Evolutionary conservation across 2,888 invertebrate genomes (phyloP).

Genomic region (Drosophila anomelani): DNA sequence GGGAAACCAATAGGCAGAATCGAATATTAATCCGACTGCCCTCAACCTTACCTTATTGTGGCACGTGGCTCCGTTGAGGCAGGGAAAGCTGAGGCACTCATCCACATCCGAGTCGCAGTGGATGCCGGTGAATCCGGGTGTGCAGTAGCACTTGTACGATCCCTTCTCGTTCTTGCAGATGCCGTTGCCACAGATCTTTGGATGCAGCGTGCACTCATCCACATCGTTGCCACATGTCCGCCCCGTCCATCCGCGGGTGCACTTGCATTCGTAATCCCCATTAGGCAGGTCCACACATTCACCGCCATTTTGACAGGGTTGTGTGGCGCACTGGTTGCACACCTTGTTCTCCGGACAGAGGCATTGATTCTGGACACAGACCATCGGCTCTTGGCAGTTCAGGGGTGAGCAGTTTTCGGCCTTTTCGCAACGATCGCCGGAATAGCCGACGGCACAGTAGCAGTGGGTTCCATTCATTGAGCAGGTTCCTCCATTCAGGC

Average conservation of each 20-base stretch:
- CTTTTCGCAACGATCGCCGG: constrained; percentile 83
- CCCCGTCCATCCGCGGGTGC: constrained; percentile 87
- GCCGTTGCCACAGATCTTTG: constrained; percentile 91
- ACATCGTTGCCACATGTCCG: constrained; percentile 88
- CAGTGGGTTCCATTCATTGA: constrained; percentile 83
- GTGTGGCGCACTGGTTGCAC: constrained; percentile 86
- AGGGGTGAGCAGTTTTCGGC: constrained; percentile 78
- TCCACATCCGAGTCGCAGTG: constrained; percentile 94
- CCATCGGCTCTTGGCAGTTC: constrained; percentile 84
- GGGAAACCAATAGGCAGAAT: constrained; percentile 5
- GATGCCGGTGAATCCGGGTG: constrained; percentile 94
- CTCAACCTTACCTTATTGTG: constrained; percentile 87
- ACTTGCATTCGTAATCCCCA: constrained; percentile 86
- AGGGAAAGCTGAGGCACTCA: constrained; percentile 94
- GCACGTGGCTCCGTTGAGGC: constrained; percentile 93
- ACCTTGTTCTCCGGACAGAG: constrained; percentile 83
- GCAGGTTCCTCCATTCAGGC: constrained; percentile 84
- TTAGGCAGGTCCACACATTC: constrained; percentile 87
- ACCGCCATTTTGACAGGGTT: constrained; percentile 88
- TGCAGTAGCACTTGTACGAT: constrained; percentile 93
- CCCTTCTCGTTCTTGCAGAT: constrained; percentile 92
- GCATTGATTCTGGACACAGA: constrained; percentile 83
- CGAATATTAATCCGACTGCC: constrained; percentile 16
- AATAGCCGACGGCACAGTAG: constrained; percentile 82
- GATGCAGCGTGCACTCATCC: constrained; percentile 87